Conservation (phyloP, 2,888 invertebrate genomes). For the Elaeidobius kamerunicus region DNA sequence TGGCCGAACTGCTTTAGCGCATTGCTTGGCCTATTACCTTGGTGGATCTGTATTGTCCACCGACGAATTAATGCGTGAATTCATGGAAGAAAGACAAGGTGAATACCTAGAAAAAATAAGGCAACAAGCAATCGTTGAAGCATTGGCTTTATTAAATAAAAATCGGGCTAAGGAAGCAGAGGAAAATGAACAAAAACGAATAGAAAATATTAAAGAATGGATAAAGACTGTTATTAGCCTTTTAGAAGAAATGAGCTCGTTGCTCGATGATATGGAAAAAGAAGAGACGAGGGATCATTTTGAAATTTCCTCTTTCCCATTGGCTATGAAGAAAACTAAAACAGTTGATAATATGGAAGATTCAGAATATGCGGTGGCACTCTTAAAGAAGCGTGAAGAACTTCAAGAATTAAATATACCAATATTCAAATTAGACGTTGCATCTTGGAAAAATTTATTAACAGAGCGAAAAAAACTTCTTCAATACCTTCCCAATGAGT, state of each 20-base stretch:
- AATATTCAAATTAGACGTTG: conserved; percentile 14
- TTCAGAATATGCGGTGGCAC: conserved; percentile 31
- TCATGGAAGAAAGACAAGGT: conserved; percentile 34
- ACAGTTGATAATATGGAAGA: conserved; percentile 29
- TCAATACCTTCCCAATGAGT: conserved; percentile 34
- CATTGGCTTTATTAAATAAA: conserved; percentile 36
- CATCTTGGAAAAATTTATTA: conserved; percentile 24
- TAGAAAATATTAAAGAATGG: conserved; percentile 49
- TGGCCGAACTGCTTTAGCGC: conserved; percentile 59
- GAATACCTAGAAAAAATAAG: conserved; percentile 48
- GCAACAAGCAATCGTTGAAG: conserved; percentile 39
- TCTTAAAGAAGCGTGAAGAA: conserved; percentile 28
- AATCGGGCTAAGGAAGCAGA: conserved; percentile 36
- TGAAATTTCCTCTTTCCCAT: conserved; percentile 41
- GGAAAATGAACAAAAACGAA: conserved; percentile 33
- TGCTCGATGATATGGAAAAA: conserved; percentile 27
- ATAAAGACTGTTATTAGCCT: conserved; percentile 29
- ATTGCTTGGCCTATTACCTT: conserved; percentile 55
- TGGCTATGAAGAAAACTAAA: conserved; percentile 34
- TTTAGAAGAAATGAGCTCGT: conserved; percentile 27
- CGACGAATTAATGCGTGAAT: conserved; percentile 38
- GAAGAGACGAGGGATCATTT: conserved; percentile 31
- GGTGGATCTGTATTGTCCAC: conserved; percentile 52
- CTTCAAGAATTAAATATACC: conserved; percentile 30
- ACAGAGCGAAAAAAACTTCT: conserved; percentile 33